Conservation (phyloP, 2,113 vertebrate genomes). For the Ceratotherium simum region DNA sequence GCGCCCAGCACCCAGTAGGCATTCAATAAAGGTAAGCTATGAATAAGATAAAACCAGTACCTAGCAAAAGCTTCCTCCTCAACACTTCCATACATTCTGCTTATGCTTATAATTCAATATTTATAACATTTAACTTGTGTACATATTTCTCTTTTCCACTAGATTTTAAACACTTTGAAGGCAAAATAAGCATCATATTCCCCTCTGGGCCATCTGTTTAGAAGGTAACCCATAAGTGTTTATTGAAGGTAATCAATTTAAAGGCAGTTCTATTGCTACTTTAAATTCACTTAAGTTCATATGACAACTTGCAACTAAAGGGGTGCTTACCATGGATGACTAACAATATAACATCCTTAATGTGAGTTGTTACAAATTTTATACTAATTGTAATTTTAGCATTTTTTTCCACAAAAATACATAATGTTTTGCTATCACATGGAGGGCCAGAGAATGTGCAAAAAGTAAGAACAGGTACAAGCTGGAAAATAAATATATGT, state of each 20-base stretch:
- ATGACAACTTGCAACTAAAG: background rate
- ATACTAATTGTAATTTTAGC: background rate
- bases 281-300: background rate
- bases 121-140: background rate
- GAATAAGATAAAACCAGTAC: background rate
- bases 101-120: background rate
- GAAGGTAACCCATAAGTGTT: background rate
- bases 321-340: background rate
- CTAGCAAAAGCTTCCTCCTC: background rate
- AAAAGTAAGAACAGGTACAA: slow-evolving; percentile 19
- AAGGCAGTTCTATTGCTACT: background rate
- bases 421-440: background rate
- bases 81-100: background rate
- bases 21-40: background rate
- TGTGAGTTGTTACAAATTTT: background rate
- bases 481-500: background rate
- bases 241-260: background rate
- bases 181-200: background rate
- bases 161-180: background rate
- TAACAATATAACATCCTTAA: background rate
- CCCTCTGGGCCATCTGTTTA: background rate
- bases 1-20: background rate
- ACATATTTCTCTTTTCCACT: background rate
- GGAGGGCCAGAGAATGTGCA: background rate
- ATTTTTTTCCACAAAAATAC: slow-evolving; percentile 29